Evolutionary conservation across 2,113 vertebrate species (phyloP), one percentile per base, ranked within the genome.

Genomic region (Ciconia stormi): DNA sequence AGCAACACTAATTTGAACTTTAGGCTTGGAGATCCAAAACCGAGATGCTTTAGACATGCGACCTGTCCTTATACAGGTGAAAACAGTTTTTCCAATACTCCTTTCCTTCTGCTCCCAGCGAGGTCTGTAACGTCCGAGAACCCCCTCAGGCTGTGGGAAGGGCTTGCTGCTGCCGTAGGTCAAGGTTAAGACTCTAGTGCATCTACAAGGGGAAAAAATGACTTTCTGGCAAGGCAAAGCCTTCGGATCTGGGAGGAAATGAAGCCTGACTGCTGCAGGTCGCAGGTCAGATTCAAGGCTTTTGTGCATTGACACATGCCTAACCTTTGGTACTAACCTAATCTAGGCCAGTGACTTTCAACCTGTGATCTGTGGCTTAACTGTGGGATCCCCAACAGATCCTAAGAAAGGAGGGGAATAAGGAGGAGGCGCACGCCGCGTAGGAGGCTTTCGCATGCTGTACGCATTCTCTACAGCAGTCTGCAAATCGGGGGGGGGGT

Each of bases 361-460:
- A 16, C 82, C 67, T 3, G 16, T 0, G 11, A 3, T 0, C 71
- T 3, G 13, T 0, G 50, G 20, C 55, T 55, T 3, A 2, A 3
- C 53, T 1, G 11, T 3, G 81, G 65, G 38, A 8, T 34, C 58
- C 85, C 22, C 21, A 44, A 16, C 30, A 4, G 70, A 3, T 25
- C 65, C 77, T 2, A 0, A 1, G 46, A 1, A 1, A 25, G 36
- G 21, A 16, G 50, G 3, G 63, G 46, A 8, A 1, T 7, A 0
- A 4, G 40, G 80, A 16, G 8, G 38, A 22, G 56, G 46, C 2
- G 7, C 36, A 4, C 1, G 29, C 50, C 5, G 56, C 50, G 10
- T 2, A 1, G 69, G 61, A 34, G 46, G 38, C 59, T 26, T 46
- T 29, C 0, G 8, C 4, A 14, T 7, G 55, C 79, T 3, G 23